phyloP scores from a whole-genome alignment of 2,113 vertebrate genomes.

The Leucosticte australis region DNA sequence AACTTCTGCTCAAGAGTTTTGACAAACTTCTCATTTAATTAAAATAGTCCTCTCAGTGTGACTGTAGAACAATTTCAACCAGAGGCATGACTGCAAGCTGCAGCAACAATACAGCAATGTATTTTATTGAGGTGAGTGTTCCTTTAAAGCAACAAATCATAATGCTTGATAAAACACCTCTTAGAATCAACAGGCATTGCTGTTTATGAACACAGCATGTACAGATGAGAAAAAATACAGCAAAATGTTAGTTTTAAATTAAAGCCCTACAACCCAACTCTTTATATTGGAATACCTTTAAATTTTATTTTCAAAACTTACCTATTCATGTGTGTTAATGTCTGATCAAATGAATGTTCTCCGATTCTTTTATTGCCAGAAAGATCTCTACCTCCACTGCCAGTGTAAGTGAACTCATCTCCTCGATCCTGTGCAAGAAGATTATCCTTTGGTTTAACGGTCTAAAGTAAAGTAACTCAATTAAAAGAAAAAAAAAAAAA shows the following conservation, averaged over 20 bases:
- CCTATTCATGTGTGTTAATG: slow-evolving; percentile 99
- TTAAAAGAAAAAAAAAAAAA: neutral
- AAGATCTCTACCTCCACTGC: slow-evolving; percentile 96
- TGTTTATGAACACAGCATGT: neutral
- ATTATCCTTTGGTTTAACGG: slow-evolving; percentile 47
- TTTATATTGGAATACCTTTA: neutral
- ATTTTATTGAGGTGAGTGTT: neutral
- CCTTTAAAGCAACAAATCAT: neutral
- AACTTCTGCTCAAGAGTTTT: neutral
- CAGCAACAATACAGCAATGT: neutral
- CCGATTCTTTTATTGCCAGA: slow-evolving; percentile 98
- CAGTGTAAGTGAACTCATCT: slow-evolving; percentile 98
- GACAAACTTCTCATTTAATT: neutral
- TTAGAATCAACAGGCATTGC: neutral
- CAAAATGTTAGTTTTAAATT: neutral
- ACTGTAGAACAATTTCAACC: neutral
- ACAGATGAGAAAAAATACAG: neutral
- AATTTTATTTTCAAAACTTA: slow-evolving; percentile 61
- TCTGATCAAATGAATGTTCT: slow-evolving; percentile 97
- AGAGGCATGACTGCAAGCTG: neutral
- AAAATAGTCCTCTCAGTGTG: neutral
- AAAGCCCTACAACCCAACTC: neutral
- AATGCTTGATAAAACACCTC: neutral
- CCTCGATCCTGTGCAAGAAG: slow-evolving; percentile 87
- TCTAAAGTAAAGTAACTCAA: neutral